Evolutionary conservation across 2,797 vertebrate genomes (phyloP), one percentile per base, ranked within the genome.

Genomic region (Macroramphosus scolopax): DNA sequence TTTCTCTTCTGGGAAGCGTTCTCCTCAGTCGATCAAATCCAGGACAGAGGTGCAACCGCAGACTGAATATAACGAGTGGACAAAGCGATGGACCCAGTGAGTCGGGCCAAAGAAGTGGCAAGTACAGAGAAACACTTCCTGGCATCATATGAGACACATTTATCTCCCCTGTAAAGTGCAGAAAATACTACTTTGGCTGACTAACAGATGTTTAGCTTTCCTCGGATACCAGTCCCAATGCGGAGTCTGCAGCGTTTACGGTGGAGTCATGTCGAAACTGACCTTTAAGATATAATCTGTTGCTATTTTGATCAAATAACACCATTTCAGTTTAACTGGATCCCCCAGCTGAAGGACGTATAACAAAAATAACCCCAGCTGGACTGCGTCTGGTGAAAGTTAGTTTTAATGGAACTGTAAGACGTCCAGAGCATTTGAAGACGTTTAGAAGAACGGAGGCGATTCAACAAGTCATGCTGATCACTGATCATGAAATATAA

Each of bases 311-410:
- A 70, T 67, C 30, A 68, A 68, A 68, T 38, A 60, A 52, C 48
- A 50, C 8, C 26, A 52, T 60, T 73, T 75, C 29, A 54, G 18
- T 43, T 67, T 18, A 46, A 60, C 17, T 54, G 38, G 20, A 18
- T 51, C 42, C 31, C 54, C 37, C 13, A 38, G 50, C 38, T 32
- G 30, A 47, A 60, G 33, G 36, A 68, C 51, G 14, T 43, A 14
- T 16, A 50, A 65, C 46, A 44, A 57, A 72, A 75, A 75, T 42
- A 77, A 43, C 44, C 56, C 40, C 47, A 51, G 51, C 62, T 72
- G 37, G 24, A 33, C 34, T 16, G 35, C 5, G 32, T 68, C 32
- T 63, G 45, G 24, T 56, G 44, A 43, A 72, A 60, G 20, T 22
- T 22, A 22, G n/a, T 41, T 62, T 51, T 25, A 36, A 48, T 8